phyloP scores from a whole-genome alignment of 2,113 vertebrate species.

The Meles meles region DNA sequence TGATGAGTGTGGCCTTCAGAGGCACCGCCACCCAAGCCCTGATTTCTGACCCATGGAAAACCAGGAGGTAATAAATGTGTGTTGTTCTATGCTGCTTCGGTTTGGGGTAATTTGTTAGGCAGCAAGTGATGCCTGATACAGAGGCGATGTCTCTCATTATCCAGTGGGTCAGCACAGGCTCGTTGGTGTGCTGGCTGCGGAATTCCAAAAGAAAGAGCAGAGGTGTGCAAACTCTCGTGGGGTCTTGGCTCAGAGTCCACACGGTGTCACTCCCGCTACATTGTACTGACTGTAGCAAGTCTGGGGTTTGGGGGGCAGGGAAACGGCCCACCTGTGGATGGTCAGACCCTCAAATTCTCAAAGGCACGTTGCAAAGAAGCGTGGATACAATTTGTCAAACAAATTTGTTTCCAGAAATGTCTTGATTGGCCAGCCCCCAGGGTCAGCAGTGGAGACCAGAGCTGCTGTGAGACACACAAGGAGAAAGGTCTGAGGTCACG shows the following conservation, averaged over 20 bases:
- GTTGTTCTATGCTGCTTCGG: neutral
- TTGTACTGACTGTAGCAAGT: accelerated
- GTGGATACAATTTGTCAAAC: neutral
- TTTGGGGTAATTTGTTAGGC: neutral
- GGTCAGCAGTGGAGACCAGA: neutral
- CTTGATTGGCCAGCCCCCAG: neutral
- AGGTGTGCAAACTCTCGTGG: accelerated
- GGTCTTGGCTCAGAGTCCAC: accelerated
- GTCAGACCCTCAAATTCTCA: neutral
- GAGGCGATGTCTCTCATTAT: neutral
- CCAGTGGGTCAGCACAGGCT: neutral
- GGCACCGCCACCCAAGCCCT: neutral
- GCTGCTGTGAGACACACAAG: neutral
- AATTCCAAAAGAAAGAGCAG: neutral
- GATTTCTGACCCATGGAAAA: neutral
- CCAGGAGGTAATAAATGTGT: accelerated
- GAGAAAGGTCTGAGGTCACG: neutral
- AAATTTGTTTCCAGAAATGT: neutral
- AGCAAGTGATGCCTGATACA: neutral
- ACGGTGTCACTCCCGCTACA: accelerated
- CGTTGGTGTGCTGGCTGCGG: too few species aligned
- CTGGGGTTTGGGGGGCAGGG: accelerated
- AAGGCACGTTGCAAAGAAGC: neutral
- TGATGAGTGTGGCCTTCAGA: neutral
- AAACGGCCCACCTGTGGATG: too few species aligned